phyloP scores from a whole-genome alignment of 2,888 invertebrate species.

The Acrocera orbiculus region DNA sequence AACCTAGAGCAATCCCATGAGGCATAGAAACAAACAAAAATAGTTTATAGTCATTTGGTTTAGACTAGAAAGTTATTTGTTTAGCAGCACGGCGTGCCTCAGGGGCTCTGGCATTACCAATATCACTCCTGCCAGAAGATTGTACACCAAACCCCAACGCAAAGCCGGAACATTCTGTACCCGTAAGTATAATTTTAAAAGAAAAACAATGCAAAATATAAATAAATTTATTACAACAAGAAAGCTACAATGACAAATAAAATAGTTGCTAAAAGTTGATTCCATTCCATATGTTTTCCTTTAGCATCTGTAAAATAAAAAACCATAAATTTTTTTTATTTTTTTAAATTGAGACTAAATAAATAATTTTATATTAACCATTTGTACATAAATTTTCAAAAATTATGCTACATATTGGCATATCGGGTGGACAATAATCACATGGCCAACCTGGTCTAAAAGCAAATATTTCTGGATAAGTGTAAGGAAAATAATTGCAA shows the following conservation, averaged over 20 bases:
- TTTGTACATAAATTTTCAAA: conserved; percentile 13
- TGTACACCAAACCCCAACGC: conserved; percentile 28
- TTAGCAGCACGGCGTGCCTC: conserved; percentile 18
- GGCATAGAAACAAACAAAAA: too few species aligned
- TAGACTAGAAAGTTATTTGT: too few species aligned
- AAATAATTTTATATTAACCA: background rate
- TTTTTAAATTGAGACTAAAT: too few species aligned
- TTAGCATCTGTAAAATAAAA: too few species aligned
- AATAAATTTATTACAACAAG: background rate
- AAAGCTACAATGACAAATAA: background rate
- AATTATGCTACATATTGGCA: conserved; percentile 8
- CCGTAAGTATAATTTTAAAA: conserved; percentile 24
- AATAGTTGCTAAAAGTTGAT: too few species aligned
- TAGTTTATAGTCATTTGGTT: too few species aligned
- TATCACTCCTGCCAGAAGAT: conserved; percentile 23
- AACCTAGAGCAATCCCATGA: too few species aligned
- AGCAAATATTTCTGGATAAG: background rate
- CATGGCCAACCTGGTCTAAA: conserved; percentile 9
- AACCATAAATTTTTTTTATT: too few species aligned
- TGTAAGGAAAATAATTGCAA: conserved; percentile 12
- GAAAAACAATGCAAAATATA: too few species aligned
- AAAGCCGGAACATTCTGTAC: conserved; percentile 34
- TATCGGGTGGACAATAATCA: conserved; percentile 10
- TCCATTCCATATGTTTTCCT: background rate
- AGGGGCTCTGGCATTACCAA: conserved; percentile 30